Percentiles rank a stretch among this genome's conserved stretches.
These are phyloP conservation scores for Malurus melanocephalus DNA, from an alignment of 2,113 vertebrate species.

Conservation along the genomic window DNA sequence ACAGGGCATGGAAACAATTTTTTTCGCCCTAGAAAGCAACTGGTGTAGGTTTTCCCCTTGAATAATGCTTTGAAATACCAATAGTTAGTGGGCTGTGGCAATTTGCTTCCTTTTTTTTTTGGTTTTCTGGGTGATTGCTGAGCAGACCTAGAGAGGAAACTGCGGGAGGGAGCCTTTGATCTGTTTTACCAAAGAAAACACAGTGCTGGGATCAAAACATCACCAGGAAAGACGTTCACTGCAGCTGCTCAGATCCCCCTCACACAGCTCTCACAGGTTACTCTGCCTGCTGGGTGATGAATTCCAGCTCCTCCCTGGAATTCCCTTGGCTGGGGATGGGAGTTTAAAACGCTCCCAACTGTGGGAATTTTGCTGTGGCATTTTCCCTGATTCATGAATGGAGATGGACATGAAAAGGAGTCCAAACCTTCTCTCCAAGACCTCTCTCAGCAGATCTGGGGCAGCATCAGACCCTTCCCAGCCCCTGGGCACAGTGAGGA, in stretches of 20 bases:
- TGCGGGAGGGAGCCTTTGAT: neutral
- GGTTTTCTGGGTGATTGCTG: neutral
- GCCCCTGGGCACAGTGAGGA: neutral
- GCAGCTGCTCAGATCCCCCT: neutral
- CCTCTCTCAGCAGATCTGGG: accelerated
- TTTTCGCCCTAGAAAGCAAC: neutral
- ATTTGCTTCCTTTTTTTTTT: neutral
- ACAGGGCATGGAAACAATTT: neutral
- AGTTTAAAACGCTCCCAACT: neutral
- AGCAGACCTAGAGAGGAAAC: neutral
- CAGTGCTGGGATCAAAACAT: neutral
- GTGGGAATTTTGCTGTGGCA: neutral
- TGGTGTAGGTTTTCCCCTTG: neutral
- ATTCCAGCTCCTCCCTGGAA: neutral
- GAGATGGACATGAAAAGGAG: neutral
- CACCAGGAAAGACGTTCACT: neutral
- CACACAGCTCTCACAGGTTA: neutral
- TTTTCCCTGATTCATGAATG: neutral
- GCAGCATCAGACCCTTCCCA: neutral
- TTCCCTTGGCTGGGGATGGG: neutral
- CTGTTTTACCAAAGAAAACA: neutral
- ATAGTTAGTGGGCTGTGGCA: neutral
- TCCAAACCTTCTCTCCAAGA: neutral
- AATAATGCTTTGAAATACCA: neutral
- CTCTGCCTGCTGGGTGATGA: neutral